Evolutionary conservation across 2,888 invertebrate genomes (phyloP).

Genomic region (Dendrolimus houi): DNA sequence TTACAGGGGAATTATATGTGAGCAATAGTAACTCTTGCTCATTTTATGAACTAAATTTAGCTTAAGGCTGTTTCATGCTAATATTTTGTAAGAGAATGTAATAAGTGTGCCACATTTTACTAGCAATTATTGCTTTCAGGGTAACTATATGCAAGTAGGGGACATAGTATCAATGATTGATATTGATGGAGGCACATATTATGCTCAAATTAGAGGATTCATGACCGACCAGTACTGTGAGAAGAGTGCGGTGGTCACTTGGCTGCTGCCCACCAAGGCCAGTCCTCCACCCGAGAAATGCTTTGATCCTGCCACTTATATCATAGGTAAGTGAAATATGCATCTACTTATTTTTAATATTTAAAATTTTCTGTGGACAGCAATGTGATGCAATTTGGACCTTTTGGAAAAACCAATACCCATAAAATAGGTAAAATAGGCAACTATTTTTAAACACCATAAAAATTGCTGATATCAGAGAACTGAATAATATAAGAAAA

Average conservation of each 20-base stretch:
- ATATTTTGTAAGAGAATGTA: neutral
- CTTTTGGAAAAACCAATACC: too few relatives aligned
- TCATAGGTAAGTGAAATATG: constrained; percentile 79
- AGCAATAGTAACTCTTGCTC: too few relatives aligned
- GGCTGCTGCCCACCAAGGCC: constrained; percentile 91
- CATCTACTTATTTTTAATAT: too few relatives aligned
- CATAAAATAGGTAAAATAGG: too few relatives aligned
- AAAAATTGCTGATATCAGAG: too few relatives aligned
- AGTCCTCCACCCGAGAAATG: constrained; percentile 85
- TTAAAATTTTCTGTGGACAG: too few relatives aligned
- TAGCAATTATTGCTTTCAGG: constrained; percentile 47
- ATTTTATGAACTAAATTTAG: too few relatives aligned
- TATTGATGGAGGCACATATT: constrained; percentile 85
- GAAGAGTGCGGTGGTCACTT: constrained; percentile 93
- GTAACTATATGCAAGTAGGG: constrained; percentile 90
- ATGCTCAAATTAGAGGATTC: constrained; percentile 92
- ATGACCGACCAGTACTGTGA: constrained; percentile 95
- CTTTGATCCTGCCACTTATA: constrained; percentile 93
- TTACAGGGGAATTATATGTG: too few relatives aligned
- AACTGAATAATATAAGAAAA: too few relatives aligned
- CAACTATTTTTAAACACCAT: too few relatives aligned
- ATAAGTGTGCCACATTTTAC: constrained; percentile 3
- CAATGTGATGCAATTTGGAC: too few relatives aligned
- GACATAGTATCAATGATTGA: constrained; percentile 93
- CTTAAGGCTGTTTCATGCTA: too few relatives aligned